Evolutionary conservation across 1,140 invertebrate genomes (phyloP), one percentile per base, ranked within the genome.

Genomic region (Drosophila repletoides): DNA sequence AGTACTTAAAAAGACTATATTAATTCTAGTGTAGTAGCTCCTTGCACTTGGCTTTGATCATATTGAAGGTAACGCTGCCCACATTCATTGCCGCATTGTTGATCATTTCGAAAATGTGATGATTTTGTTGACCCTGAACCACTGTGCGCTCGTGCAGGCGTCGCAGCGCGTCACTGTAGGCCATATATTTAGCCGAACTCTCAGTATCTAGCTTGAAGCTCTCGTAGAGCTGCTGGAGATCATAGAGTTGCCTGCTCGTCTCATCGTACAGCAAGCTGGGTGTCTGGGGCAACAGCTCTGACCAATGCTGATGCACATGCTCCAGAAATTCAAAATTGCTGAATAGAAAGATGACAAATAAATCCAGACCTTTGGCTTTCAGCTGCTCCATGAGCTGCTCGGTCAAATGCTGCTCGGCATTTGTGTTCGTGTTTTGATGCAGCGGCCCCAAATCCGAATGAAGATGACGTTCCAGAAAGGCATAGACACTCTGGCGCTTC

Each of bases 251-350:
- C 0, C 81, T 29, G 12, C 51, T 26, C 0, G 24, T 68, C 7
- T 79, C 87, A 12, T 88, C 72, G 26, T 67, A 51, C 0, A 88
- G 45, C 10, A 76, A 12, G n/a, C 53, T 65, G 15, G 61, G 40
- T 7, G 68, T 34, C 31, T 76, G 59, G 3, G 86, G 87, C 38
- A 89, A 7, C 38, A 89, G 34, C 3, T 51, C 49, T 0, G 24
- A 6, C 87, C 86, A 89, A 5, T 87, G 71, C 10, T 67, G 45
- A 31, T 89, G 87, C 6, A 89, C 63, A 15, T 69, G 59, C 10
- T 89, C 87, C 5, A 89, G 28, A 6, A 89, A 89, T 31, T 89
- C 87, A 43, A 89, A 89, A 48, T 89, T 89, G 45, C 87, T 88
- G 9, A 89, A 89, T 9, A 89, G 36, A 59, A 88, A 89, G 15